Base-by-base conservation (phyloP, 2,888 invertebrate species). In the Aleiodes alternator region DNA sequence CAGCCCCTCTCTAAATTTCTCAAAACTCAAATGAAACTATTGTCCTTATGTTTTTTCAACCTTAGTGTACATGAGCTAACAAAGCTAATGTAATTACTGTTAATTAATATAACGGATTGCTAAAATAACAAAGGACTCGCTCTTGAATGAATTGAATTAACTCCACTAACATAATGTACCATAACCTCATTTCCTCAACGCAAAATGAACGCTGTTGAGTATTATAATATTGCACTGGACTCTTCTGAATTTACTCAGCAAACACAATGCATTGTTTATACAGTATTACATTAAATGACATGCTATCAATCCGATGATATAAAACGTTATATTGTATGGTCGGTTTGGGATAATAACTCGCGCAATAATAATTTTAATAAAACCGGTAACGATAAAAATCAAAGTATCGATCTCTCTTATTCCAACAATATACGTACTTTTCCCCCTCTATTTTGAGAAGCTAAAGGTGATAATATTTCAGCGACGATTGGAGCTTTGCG, bases 401-500 rank as follows among this genome's bases (percentile, higher is more conserved):
- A 23, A 34, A 64, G 4, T 64, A 64, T 64, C 48, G 43, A 48
- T 34, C 14, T 12, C 48, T 57, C 48, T 57, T 14, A 31, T 59
- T 71, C 43, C 12, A 50, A 43, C 12, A 43, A 31, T 31, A 71
- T 48, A 57, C 43, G 43, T 69, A 34, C 55, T n/a, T 48, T 64
- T 59, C 48, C 23, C 8, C 48, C 9, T 43, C 34, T 43, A 43
- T 48, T 64, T 64, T 14, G 2, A 11, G 23, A 64, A 16, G n/a
- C 43, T 43, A 43, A 3, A 64, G 64, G 64, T 64, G 64, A 64
- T 64, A 64, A 64, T 43, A 48, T 38, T 64, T 64, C 64, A 64
- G 64, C 48, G 16, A 48, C 83, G 83, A 83, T 84, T 83, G 83
- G 84, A 78, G 80, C 82, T 80, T 83, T 81, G 81, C 74, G 76